Evolutionary conservation across 2,113 vertebrate genomes (phyloP).

Genomic region (Neodontobutis hainanensis): DNA sequence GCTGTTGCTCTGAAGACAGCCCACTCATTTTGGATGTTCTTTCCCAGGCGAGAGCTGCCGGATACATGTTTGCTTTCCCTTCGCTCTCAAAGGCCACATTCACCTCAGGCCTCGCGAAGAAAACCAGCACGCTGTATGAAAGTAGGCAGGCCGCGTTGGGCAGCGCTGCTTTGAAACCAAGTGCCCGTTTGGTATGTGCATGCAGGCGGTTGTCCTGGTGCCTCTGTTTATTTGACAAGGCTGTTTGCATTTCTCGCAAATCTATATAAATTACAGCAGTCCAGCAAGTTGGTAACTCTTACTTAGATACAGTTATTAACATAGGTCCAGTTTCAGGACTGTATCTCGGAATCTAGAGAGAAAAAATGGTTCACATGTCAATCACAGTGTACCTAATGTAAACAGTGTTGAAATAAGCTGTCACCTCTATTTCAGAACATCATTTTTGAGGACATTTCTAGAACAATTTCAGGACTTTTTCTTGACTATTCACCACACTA

Average conservation of each 20-base stretch:
- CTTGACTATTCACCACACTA: too few relatives aligned
- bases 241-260: conserved; percentile 29
- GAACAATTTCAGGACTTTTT: too few relatives aligned
- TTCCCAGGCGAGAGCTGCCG: conserved; percentile 71
- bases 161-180: conserved; percentile 55
- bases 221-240: conserved; percentile 47
- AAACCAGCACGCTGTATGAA: conserved; percentile 52
- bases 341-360: neutral
- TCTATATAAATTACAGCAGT: conserved; percentile 14
- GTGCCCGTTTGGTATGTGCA: conserved; percentile 58
- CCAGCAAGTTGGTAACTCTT: conserved; percentile 14
- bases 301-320: conserved; percentile 1
- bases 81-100: conserved; percentile 73
- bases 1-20: conserved; percentile 65
- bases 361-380: conserved; percentile 10
- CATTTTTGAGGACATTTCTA: too few relatives aligned
- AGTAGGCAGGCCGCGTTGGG: conserved; percentile 41
- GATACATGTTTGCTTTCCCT: conserved; percentile 71
- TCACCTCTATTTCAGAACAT: too few relatives aligned
- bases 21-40: conserved; percentile 69
- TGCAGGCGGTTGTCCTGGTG: conserved; percentile 35
- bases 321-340: neutral
- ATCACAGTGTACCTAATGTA: neutral
- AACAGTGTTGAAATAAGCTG: too few relatives aligned
- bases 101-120: conserved; percentile 57